These are phyloP conservation scores for Rapana venosa DNA, from an alignment of 2,888 invertebrate species.

Conservation along the genomic window DNA sequence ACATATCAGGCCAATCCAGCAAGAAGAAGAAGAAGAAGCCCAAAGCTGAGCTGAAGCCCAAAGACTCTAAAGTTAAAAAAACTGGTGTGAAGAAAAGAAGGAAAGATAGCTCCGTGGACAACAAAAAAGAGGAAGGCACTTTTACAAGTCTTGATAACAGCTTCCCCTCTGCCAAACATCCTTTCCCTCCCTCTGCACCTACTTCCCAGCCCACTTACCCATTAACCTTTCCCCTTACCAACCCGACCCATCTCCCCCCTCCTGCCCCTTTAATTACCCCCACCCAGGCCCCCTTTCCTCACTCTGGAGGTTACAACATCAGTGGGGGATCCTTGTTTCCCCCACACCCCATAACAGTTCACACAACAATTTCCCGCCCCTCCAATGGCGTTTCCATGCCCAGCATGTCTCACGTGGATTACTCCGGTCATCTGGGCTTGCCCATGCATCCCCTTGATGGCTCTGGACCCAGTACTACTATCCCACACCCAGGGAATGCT, in stretches of 20 bases:
- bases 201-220: background rate
- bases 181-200: background rate
- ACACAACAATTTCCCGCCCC: background rate
- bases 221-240: conserved; percentile 24
- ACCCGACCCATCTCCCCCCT: conserved; percentile 8
- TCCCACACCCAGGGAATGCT: background rate
- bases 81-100: background rate
- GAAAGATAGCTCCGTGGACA: background rate
- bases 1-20: background rate
- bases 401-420: conserved; percentile 6
- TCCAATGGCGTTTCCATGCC: background rate
- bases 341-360: conserved; percentile 19
- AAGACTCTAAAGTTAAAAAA: background rate
- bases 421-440: conserved; percentile 15
- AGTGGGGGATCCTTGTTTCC: conserved; percentile 14
- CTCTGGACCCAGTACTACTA: background rate
- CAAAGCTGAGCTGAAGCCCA: conserved; percentile 20
- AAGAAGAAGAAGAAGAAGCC: conserved; percentile 26
- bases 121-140: no score
- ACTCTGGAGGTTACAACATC: conserved; percentile 1
- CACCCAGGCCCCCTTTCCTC: conserved; percentile 19
- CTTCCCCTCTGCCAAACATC: no score
- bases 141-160: no score
- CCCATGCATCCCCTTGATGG: conserved; percentile 24
- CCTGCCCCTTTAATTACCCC: conserved; percentile 4